phyloP scores from a whole-genome alignment of 2,888 invertebrate genomes.

The Dendrolimus pini region DNA sequence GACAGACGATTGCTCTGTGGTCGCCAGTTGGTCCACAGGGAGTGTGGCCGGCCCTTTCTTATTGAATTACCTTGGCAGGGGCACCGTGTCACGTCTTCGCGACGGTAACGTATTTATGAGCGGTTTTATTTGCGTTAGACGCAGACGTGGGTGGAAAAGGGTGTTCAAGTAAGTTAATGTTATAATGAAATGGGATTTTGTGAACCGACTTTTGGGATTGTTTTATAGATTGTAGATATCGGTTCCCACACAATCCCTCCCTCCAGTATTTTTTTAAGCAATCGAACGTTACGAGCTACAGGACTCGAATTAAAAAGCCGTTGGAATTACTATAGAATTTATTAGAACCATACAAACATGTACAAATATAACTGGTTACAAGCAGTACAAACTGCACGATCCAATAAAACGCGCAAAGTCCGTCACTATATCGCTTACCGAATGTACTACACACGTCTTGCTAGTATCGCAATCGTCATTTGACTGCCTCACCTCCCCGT shows the following conservation, averaged over 20 bases:
- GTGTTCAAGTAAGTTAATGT: not conserved
- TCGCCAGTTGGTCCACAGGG: slow-evolving; percentile 23
- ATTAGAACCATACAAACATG: too few relatives aligned
- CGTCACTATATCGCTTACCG: too few relatives aligned
- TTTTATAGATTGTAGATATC: not conserved
- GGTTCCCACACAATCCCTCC: not conserved
- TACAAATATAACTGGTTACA: too few relatives aligned
- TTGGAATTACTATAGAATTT: too few relatives aligned
- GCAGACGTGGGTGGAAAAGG: not conserved
- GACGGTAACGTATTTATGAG: slow-evolving; percentile 34
- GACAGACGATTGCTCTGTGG: not conserved
- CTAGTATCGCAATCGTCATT: too few relatives aligned
- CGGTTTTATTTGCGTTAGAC: slow-evolving; percentile 26
- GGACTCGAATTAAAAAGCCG: too few relatives aligned
- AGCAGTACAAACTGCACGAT: too few relatives aligned
- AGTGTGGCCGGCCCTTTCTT: slow-evolving; percentile 44
- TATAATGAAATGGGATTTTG: not conserved
- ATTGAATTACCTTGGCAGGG: slow-evolving; percentile 52
- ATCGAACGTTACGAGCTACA: too few relatives aligned
- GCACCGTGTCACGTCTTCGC: slow-evolving; percentile 27
- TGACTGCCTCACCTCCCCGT: too few relatives aligned
- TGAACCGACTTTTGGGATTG: not conserved
- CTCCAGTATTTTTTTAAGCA: too few relatives aligned
- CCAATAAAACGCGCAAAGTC: too few relatives aligned
- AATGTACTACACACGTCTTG: too few relatives aligned